Base-by-base conservation (phyloP, 2,888 invertebrate species). In the Pheosia tremula region DNA sequence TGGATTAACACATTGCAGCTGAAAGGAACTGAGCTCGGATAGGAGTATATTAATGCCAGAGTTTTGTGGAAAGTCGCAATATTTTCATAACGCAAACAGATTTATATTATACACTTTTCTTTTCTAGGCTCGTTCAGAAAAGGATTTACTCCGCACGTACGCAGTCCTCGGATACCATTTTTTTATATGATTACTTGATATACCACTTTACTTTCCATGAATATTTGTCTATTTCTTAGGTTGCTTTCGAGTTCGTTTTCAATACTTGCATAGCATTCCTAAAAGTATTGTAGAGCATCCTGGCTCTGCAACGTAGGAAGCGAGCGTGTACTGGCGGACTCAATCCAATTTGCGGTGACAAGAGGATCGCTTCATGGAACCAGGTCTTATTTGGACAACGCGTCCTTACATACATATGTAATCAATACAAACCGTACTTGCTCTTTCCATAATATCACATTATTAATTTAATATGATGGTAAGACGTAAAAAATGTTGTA, bases 311-410 rank as follows among this genome's bases (percentile, higher is more conserved):
- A n/a, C 55, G 10, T 6, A 38, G 38, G 54, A 38, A 39, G 38
- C 10, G n/a, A 55, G n/a, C 13, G 39, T 38, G 55, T 55, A 13
- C 53, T 53, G 39, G 55, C 39, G 55, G 13, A 55, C 39, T 39
- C 39, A 55, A 39, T 39, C 13, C 39, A 55, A 39, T 55, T 55
- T 55, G 55, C 39, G 11, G 55, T 39, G 39, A 50, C 50, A 50
- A 24, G 8, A 3, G 13, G 50, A 50, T 24, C 50, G 50, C 9
- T 50, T 47, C 47, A 47, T n/a, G 47, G 47, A 47, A 47, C n/a
- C 11, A 47, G n/a, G n/a, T n/a, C n/a, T 13, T 50, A 50, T 50
- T 50, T 50, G 50, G 50, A 50, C 50, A 7, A 3, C 50, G 50
- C 8, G 13, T 24, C 8, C 50, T 24, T 50, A 13, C 24, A 50